Evolutionary conservation across 2,888 invertebrate genomes (phyloP).

Genomic region (Aleiodes testaceus): DNA sequence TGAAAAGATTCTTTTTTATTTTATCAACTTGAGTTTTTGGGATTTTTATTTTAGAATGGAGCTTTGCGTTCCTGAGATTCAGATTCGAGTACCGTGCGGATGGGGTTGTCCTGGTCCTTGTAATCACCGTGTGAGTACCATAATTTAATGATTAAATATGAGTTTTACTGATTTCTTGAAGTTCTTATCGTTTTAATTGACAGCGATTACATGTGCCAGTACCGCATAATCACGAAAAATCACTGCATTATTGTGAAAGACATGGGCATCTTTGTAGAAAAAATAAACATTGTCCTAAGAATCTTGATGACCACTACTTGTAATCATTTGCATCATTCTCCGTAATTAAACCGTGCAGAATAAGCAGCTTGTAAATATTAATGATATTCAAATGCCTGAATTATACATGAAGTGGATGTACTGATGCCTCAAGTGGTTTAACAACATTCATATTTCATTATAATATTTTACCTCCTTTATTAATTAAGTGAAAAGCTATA

Average conservation of each 20-base stretch:
- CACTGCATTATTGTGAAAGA: not conserved
- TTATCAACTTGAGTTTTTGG: not conserved
- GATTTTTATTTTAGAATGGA: not conserved
- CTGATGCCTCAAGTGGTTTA: too few relatives aligned
- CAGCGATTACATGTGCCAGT: not conserved
- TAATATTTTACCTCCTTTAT: too few relatives aligned
- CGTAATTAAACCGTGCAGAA: too few relatives aligned
- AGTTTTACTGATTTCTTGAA: too few relatives aligned
- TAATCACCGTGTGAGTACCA: not conserved
- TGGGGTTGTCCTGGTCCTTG: conserved; percentile 28
- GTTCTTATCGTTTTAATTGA: not conserved
- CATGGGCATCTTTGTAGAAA: conserved; percentile 6
- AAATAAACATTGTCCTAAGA: not conserved
- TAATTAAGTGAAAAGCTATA: too few relatives aligned
- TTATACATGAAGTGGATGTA: too few relatives aligned
- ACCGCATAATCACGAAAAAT: not conserved
- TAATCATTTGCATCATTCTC: not conserved
- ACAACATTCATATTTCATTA: too few relatives aligned
- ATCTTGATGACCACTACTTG: not conserved
- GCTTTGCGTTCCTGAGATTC: not conserved
- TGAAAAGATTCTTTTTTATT: not conserved
- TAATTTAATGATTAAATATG: not conserved
- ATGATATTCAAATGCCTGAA: not conserved
- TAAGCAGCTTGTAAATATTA: too few relatives aligned
- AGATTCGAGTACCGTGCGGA: conserved; percentile 7